Evolutionary conservation across 2,888 invertebrate genomes (phyloP).

Genomic region (Cheilosia impressa): DNA sequence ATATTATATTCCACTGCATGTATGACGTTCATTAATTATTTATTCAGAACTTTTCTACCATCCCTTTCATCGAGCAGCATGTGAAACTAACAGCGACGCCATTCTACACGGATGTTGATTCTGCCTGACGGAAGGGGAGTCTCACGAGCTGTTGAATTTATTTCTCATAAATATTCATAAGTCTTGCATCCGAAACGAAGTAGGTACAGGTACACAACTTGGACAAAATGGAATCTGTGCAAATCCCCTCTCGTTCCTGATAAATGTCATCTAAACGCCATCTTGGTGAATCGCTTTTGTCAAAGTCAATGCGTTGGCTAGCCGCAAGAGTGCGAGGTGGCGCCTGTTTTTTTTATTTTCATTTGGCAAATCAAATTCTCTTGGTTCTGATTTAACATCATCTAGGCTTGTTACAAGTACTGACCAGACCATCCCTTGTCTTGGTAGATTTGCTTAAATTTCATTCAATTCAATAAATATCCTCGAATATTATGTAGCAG

Average conservation of each 20-base stretch:
- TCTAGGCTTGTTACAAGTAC: background rate
- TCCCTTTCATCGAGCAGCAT: background rate
- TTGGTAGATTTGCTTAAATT: background rate
- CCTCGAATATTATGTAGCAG: too few relatives aligned
- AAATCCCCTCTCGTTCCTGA: conserved; percentile 42
- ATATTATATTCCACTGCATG: too few relatives aligned
- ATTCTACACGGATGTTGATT: conserved; percentile 14
- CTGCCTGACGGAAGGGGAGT: conserved; percentile 3
- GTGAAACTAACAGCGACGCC: conserved; percentile 26
- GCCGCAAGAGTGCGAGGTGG: background rate
- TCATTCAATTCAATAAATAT: too few relatives aligned
- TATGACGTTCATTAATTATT: conserved; percentile 26
- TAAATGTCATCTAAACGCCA: conserved; percentile 36
- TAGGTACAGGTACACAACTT: background rate
- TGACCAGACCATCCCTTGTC: background rate
- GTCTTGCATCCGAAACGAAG: conserved; percentile 23
- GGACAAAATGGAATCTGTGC: conserved; percentile 23
- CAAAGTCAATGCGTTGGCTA: background rate
- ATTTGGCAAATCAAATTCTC: conserved; percentile 13
- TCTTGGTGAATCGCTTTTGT: conserved; percentile 29
- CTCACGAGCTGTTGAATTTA: conserved; percentile 40
- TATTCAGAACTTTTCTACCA: conserved; percentile 30
- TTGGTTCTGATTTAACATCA: background rate
- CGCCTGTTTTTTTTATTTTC: background rate
- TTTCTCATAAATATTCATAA: conserved; percentile 65